Conservation (phyloP, 2,797 vertebrate species). For the Gymnothorax reevesii region DNA sequence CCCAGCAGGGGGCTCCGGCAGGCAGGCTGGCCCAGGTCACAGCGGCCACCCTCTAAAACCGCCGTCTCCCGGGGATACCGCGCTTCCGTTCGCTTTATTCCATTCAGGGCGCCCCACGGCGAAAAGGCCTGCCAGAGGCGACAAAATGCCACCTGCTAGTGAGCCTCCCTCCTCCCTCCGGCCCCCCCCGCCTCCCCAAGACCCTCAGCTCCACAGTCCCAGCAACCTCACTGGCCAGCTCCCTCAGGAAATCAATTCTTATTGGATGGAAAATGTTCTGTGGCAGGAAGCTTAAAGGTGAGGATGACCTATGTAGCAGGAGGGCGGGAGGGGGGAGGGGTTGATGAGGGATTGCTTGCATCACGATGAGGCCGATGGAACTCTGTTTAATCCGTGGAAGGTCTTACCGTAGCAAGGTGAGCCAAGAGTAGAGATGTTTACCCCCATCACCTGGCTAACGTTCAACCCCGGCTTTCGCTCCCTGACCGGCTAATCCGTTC, state of each 20-base stretch:
- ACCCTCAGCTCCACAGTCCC: neutral
- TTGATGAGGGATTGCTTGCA: neutral
- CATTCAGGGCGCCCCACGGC: neutral
- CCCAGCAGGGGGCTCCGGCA: neutral
- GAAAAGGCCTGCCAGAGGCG: neutral
- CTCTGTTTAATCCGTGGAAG: neutral
- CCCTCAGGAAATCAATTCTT: neutral
- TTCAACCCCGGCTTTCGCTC: constrained; percentile 28
- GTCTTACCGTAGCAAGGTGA: neutral
- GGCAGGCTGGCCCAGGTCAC: constrained; percentile 28
- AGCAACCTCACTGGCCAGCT: neutral
- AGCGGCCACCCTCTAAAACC: constrained; percentile 19
- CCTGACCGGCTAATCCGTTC: constrained; percentile 24
- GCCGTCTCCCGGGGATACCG: neutral
- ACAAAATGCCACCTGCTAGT: neutral
- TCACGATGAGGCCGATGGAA: neutral
- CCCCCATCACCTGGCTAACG: neutral
- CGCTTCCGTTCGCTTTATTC: neutral
- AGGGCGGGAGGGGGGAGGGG: too few species aligned
- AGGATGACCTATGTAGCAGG: too few species aligned
- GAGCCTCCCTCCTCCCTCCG: neutral
- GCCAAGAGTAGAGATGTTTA: constrained; percentile 5
- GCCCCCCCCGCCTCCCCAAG: neutral
- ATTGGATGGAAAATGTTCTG: neutral
- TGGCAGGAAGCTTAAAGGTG: too few species aligned